These are phyloP conservation scores for Aphelenchoides bicaudatus DNA, from an alignment of 2,888 invertebrate genomes.

Conservation along the genomic window DNA sequence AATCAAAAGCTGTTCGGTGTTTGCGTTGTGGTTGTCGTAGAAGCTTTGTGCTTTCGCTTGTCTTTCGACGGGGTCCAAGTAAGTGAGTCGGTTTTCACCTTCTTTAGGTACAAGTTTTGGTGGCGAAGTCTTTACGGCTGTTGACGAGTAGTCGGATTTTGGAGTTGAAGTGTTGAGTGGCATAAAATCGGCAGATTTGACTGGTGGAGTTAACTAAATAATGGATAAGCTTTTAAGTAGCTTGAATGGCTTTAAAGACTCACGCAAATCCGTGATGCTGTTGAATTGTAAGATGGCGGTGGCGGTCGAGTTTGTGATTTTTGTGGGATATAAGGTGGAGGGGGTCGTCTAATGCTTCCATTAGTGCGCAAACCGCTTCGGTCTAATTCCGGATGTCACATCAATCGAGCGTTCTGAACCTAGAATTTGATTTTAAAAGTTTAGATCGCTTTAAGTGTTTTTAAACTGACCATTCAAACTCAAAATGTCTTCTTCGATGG, in stretches of 20 bases:
- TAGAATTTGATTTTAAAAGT: too few relatives aligned
- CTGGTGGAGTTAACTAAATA: slow-evolving; percentile 5
- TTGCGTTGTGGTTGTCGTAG: slow-evolving; percentile 26
- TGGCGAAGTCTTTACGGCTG: background rate
- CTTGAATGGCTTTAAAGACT: background rate
- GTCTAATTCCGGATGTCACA: slow-evolving; percentile 17
- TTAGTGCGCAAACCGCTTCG: too few relatives aligned
- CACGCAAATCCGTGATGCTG: too few relatives aligned
- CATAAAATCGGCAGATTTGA: background rate
- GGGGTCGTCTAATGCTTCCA: slow-evolving; percentile 7
- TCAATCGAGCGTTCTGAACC: slow-evolving; percentile 23
- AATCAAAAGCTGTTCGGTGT: background rate
- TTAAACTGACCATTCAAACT: slow-evolving; percentile 20
- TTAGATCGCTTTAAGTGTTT: too few relatives aligned
- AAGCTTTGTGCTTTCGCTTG: slow-evolving; percentile 30
- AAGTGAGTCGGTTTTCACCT: slow-evolving; percentile 10
- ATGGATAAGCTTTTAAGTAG: background rate
- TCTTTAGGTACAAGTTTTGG: background rate
- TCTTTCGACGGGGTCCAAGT: slow-evolving; percentile 19
- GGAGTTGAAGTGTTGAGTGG: slow-evolving; percentile 15
- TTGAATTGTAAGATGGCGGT: background rate
- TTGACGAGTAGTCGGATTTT: background rate
- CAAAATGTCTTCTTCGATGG: slow-evolving; percentile 21
- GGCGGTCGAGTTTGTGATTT: background rate
- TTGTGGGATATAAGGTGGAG: slow-evolving; percentile 9